Evolutionary conservation across 2,113 vertebrate genomes (phyloP), one percentile per base, ranked within the genome.

Genomic region (Upupa epops): DNA sequence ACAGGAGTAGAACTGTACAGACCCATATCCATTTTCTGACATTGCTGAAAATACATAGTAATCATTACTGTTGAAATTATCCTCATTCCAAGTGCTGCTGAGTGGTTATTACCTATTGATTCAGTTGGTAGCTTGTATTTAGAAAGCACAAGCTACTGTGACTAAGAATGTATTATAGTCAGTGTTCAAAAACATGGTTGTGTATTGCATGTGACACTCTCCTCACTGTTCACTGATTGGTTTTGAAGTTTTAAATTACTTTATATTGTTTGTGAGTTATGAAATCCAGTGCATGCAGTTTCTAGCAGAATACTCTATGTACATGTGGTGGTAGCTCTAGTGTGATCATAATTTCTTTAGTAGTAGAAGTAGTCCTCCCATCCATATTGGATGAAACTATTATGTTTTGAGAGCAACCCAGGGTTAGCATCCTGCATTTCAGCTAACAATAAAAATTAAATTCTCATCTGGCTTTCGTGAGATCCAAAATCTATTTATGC

Each of bases 171-270:
- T 22, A 36, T 61, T 37, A 61, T 25, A 17, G 36, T 61, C 59
- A 18, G 17, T 37, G 14, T 28, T 61, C 26, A 61, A 61, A 61
- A 61, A 61, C 18, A 37, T 2, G 89, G 34, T 51, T 32, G 59
- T 77, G n/a, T 76, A 48, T 76, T 87, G 31, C 18, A 32, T 40
- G 92, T 93, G 56, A 34, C 11, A 73, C 26, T 69, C 34, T 78
- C 15, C 49, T 90, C 45, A 31, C 6, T 83, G 37, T 75, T 52
- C 54, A 92, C 42, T 92, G 79, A 90, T 86, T 91, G 48, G 26
- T 74, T 94, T 68, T 66, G 20, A 78, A 84, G 68, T 66, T 46
- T 85, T 72, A 93, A 92, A 90, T 89, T 72, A 84, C 61, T 65
- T 88, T 83, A 55, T 69, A 83, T 19, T 46, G 9, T 64, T 96